These are phyloP conservation scores for Oryzias sinensis DNA, from an alignment of 2,797 vertebrate species.

Conservation along the genomic window DNA sequence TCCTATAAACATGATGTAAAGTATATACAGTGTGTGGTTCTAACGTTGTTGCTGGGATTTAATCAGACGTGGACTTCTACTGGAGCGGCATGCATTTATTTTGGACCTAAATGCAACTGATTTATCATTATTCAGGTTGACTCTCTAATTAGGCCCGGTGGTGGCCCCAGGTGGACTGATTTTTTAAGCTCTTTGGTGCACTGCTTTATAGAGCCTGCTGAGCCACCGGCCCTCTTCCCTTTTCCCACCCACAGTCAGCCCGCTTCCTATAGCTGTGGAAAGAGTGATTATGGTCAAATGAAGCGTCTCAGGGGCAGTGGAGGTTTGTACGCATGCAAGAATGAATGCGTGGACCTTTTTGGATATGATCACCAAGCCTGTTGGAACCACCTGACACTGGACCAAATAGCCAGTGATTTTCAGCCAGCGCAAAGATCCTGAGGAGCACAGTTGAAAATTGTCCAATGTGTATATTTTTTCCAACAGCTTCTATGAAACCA, in stretches of 20 bases:
- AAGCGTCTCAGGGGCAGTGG: slow-evolving; percentile 24
- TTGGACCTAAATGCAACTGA: slow-evolving; percentile 27
- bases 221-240: slow-evolving; percentile 25
- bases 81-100: slow-evolving; percentile 28
- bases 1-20: not conserved
- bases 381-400: too few species aligned
- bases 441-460: too few species aligned
- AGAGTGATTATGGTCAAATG: slow-evolving; percentile 53
- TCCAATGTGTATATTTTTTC: too few species aligned
- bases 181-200: slow-evolving; percentile 23
- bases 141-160: slow-evolving; percentile 60
- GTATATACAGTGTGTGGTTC: slow-evolving; percentile 1
- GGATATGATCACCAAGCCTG: too few species aligned
- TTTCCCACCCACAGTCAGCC: slow-evolving; percentile 30
- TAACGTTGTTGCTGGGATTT: not conserved
- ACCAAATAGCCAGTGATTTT: too few species aligned
- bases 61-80: slow-evolving; percentile 30
- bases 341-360: not conserved
- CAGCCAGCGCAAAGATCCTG: too few species aligned
- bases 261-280: slow-evolving; percentile 50
- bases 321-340: slow-evolving; percentile 7
- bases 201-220: slow-evolving; percentile 39
- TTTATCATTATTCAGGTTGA: slow-evolving; percentile 53
- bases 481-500: too few species aligned
- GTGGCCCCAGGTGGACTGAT: slow-evolving; percentile 50